Conservation (phyloP, 2,113 vertebrate genomes). For the Merops nubicus region DNA sequence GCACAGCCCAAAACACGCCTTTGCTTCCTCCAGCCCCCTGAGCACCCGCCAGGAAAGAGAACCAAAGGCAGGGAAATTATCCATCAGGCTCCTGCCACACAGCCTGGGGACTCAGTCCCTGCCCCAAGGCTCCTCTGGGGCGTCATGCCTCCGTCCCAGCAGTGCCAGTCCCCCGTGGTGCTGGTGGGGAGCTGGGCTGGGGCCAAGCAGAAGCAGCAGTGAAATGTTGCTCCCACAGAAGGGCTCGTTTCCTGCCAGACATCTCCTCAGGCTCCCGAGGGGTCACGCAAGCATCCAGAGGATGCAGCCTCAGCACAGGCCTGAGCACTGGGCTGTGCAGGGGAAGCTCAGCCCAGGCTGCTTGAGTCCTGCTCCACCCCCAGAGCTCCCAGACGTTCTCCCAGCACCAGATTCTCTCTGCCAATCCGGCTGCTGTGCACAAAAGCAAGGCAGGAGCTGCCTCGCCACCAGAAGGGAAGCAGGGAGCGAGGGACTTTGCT, state of each 20-base stretch:
- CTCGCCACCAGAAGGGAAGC: neutral
- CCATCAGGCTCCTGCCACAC: neutral
- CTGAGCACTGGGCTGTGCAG: neutral
- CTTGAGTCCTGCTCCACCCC: neutral
- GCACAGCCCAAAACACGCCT: neutral
- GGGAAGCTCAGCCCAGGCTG: neutral
- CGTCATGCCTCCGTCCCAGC: neutral
- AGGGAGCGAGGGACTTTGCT: neutral
- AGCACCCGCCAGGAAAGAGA: neutral
- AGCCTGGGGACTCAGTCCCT: neutral
- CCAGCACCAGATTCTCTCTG: rapidly evolving
- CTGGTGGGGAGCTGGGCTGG: neutral
- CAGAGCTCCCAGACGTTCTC: neutral
- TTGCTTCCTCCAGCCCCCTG: rapidly evolving
- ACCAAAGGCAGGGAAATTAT: neutral
- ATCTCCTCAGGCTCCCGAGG: rapidly evolving
- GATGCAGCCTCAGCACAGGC: neutral
- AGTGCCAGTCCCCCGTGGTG: neutral
- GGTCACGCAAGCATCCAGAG: rapidly evolving
- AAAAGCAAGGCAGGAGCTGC: neutral
- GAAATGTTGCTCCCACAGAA: neutral
- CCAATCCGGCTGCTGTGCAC: neutral
- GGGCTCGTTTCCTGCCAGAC: neutral
- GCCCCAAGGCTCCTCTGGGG: neutral
- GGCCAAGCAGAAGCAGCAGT: neutral